Base-by-base conservation (phyloP, 2,888 invertebrate species). In the Limnephilus lunatus region DNA sequence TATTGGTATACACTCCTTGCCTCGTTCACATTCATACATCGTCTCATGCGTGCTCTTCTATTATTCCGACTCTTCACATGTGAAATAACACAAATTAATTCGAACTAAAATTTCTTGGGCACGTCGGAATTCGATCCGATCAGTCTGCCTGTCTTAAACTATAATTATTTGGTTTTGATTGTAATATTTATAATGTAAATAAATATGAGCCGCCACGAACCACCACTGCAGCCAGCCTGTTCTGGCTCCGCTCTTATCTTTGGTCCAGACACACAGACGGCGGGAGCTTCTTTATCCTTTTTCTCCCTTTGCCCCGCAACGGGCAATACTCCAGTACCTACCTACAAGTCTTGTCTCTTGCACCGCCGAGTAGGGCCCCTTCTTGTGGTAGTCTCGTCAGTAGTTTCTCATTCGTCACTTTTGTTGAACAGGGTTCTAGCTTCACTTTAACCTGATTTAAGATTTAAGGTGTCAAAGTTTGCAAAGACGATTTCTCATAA, bases 191-290 rank as follows among this genome's bases (percentile, higher is more conserved):
- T 19, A 81, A 9, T 11, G 14, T 81, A 30, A 82, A 31, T 30
- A 31, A 7, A 19, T 14, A 7, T 32, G 25, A n/a, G 15, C 9
- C 35, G 15, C 30, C 86, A 81, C 90, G 39, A 32, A 12, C 83
- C 90, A 53, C 53, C 90, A 32, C 53, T 48, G 30, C 3, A 11
- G 9, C 25, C 31, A 53, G 48, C 83, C 88, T 30, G n/a, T 35
- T 19, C 35, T 53, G 92, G 92, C 92, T 92, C 92, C 92, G 87
- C 15, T 35, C 92, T 92, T 92, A 92, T 92, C 92, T 89, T 44
- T 30, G 81, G 91, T 53, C 90, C 92, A 92, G 92, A 92, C 92
- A 88, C 32, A 81, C 85, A 81, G 92, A 92, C 92, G 91, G 53
- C 91, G 53, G 82, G 35, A 68, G 53, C 88, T 32, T 68, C 88